Conservation (phyloP, 35 echinoderm and acorn worm genomes). For the Patiria miniata region DNA sequence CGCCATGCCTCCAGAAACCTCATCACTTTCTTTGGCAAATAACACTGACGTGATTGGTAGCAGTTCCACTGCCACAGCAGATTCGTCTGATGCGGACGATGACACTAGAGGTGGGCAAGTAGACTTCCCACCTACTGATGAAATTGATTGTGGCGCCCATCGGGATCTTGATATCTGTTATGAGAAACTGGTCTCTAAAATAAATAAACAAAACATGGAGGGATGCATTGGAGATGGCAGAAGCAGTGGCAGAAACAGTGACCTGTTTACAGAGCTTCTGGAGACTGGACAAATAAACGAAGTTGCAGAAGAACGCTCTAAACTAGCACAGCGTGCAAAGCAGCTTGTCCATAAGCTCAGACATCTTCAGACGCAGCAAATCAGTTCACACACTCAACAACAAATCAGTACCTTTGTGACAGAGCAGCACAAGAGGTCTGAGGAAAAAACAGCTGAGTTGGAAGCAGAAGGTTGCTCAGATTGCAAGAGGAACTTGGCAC, state of each 20-base stretch:
- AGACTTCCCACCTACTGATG: background rate
- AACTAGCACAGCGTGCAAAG: slow-evolving; percentile 67
- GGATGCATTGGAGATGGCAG: background rate
- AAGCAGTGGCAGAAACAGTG: background rate
- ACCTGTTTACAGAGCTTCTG: background rate
- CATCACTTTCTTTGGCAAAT: background rate
- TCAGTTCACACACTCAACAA: slow-evolving; percentile 57
- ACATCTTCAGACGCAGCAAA: slow-evolving; percentile 63
- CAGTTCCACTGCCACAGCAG: slow-evolving; percentile 19
- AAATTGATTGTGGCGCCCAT: background rate
- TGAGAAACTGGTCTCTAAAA: background rate
- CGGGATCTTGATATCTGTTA: background rate
- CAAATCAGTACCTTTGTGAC: slow-evolving; percentile 67
- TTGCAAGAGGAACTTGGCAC: background rate
- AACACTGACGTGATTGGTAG: slow-evolving; percentile 17
- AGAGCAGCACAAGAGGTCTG: slow-evolving; percentile 11
- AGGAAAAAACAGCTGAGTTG: background rate
- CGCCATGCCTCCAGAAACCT: slow-evolving; percentile 21
- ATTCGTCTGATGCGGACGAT: slow-evolving; percentile 7
- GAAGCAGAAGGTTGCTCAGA: slow-evolving; percentile 14
- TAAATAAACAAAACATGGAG: no score
- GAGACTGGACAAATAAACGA: background rate
- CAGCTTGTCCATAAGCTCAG: slow-evolving; percentile 51
- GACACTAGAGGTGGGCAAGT: background rate
- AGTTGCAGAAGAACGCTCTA: slow-evolving; percentile 27